These are phyloP conservation scores for Podarcis cretensis DNA, from an alignment of 2,113 vertebrate species.

Conservation along the genomic window DNA sequence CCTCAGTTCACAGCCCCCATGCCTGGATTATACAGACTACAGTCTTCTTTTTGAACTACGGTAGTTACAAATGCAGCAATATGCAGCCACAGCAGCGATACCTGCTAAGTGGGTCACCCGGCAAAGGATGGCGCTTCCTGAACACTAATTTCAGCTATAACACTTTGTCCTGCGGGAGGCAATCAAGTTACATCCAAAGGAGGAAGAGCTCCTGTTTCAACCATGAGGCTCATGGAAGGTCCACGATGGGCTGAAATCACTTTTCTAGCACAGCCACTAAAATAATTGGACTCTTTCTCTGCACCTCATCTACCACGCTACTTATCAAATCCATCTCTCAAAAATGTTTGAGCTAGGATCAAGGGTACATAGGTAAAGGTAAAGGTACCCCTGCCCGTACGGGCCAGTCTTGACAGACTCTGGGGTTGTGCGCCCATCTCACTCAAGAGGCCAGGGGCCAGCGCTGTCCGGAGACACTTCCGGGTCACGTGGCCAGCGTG, in stretches of 20 bases:
- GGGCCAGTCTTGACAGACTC: too few species aligned
- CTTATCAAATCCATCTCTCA: neutral
- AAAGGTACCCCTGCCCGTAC: too few species aligned
- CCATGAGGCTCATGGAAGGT: neutral
- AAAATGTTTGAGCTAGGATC: neutral
- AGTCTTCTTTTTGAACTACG: neutral
- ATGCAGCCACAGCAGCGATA: too few species aligned
- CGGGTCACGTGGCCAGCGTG: too few species aligned
- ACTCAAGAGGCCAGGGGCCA: too few species aligned
- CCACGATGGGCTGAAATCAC: neutral
- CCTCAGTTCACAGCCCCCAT: neutral
- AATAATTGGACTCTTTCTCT: neutral
- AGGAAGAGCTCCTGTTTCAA: neutral
- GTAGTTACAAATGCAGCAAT: neutral
- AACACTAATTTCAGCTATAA: neutral
- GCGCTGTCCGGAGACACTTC: too few species aligned
- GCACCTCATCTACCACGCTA: neutral
- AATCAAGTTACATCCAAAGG: neutral
- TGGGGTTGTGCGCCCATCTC: too few species aligned
- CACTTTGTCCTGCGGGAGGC: neutral
- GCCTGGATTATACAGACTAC: neutral
- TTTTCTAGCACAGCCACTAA: neutral
- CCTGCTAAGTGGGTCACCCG: neutral
- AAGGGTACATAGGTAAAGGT: neutral
- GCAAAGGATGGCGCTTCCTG: neutral